Evolutionary conservation across 2,797 vertebrate genomes (phyloP).

Genomic region (Girardinus metallicus): DNA sequence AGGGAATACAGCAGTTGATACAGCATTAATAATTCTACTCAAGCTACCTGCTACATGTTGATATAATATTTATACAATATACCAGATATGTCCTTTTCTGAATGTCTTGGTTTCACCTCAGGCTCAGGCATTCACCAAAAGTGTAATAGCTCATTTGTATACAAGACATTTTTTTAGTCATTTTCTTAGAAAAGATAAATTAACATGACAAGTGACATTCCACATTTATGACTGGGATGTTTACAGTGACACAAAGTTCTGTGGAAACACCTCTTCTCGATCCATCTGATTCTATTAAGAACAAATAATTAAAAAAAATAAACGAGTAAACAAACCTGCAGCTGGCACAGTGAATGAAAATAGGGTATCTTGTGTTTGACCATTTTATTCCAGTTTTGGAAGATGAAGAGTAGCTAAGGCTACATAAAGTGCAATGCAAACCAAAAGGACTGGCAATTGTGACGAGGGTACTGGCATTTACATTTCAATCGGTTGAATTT

Average conservation of each 20-base stretch:
- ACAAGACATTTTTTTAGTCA: not conserved
- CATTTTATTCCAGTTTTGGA: slow-evolving; percentile 39
- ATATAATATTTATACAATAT: slow-evolving; percentile 72
- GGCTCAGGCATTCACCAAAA: slow-evolving; percentile 56
- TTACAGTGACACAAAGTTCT: slow-evolving; percentile 32
- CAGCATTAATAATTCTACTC: slow-evolving; percentile 76
- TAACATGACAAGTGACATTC: slow-evolving; percentile 57
- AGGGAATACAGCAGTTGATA: slow-evolving; percentile 56
- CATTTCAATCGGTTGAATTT: slow-evolving; percentile 7
- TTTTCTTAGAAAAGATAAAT: slow-evolving; percentile 50
- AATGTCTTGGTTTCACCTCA: slow-evolving; percentile 44
- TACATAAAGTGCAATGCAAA: slow-evolving; percentile 55
- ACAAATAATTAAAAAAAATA: slow-evolving; percentile 13
- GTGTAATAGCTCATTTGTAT: slow-evolving; percentile 57
- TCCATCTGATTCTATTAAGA: slow-evolving; percentile 37
- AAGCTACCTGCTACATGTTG: slow-evolving; percentile 74
- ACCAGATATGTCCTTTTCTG: slow-evolving; percentile 53
- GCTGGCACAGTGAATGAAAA: slow-evolving; percentile 44
- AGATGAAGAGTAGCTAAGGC: slow-evolving; percentile 35
- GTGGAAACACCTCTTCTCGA: slow-evolving; percentile 22
- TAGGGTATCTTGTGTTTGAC: slow-evolving; percentile 29
- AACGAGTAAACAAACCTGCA: slow-evolving; percentile 40
- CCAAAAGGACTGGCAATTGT: slow-evolving; percentile 37
- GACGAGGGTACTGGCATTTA: slow-evolving; percentile 14
- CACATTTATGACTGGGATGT: slow-evolving; percentile 52